Conservation (phyloP, 30 jellyfish, hydroid and myxozoan genomes). For the Mastigias papua region DNA sequence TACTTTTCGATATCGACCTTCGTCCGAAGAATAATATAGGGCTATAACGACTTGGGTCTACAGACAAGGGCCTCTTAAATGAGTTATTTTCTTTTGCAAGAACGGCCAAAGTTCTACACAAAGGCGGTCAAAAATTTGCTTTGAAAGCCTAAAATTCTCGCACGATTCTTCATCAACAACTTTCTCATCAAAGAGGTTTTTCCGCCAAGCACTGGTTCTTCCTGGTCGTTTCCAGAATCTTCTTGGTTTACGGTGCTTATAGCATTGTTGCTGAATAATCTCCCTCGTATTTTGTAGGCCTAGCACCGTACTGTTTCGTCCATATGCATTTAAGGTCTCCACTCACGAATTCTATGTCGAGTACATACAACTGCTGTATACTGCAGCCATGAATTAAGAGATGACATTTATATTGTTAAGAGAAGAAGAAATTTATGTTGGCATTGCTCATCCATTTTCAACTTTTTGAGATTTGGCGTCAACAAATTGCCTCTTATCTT, state of each 20-base stretch:
- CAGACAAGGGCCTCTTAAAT: conserved; percentile 16
- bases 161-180: conserved; percentile 55
- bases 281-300: conserved; percentile 16
- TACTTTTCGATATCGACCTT: background rate
- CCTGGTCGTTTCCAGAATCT: conserved; percentile 49
- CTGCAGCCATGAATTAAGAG: conserved; percentile 24
- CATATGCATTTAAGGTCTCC: conserved; percentile 9
- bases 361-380: conserved; percentile 15
- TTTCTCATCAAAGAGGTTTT: background rate
- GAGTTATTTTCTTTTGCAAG: conserved; percentile 30
- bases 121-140: conserved; percentile 1
- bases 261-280: background rate
- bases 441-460: conserved; percentile 38
- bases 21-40: background rate
- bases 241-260: background rate
- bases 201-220: conserved; percentile 47
- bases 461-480: conserved; percentile 36
- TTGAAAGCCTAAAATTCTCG: conserved; percentile 39
- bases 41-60: background rate
- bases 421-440: conserved; percentile 45
- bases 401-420: conserved; percentile 23
- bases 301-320: background rate
- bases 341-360: conserved; percentile 19
- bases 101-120: conserved; percentile 18
- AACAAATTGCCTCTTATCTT: conserved; percentile 29